Evolutionary conservation across 2,113 vertebrate species (phyloP).

Genomic region (Pagrus major): DNA sequence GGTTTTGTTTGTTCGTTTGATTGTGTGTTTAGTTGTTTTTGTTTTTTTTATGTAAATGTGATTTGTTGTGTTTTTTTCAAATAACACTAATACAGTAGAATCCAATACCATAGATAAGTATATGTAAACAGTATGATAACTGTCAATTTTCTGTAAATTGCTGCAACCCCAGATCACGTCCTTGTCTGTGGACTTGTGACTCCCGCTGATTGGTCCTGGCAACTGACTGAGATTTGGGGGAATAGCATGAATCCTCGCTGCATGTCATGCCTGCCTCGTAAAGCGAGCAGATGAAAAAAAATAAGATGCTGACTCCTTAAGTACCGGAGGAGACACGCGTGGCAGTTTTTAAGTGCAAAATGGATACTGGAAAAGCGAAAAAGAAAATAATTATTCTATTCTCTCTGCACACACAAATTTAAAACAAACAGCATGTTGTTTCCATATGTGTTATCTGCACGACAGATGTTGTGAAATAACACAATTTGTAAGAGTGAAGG

Average conservation of each 20-base stretch:
- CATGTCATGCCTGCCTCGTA: not conserved
- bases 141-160: too few species aligned
- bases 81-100: too few species aligned
- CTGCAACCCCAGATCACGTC: too few species aligned
- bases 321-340: not conserved
- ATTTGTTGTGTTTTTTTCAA: too few species aligned
- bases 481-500: not conserved
- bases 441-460: not conserved
- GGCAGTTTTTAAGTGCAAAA: conserved; percentile 11
- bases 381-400: not conserved
- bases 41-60: too few species aligned
- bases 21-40: too few species aligned
- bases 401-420: conserved; percentile 3
- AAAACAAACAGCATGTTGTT: conserved; percentile 44
- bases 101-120: too few species aligned
- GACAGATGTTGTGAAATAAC: not conserved
- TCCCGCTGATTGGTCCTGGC: not conserved
- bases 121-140: too few species aligned
- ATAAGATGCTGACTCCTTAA: not conserved
- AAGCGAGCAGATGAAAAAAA: not conserved
- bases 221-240: not conserved
- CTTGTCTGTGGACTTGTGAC: not conserved
- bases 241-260: conserved; percentile 6
- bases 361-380: not conserved
- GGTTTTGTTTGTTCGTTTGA: too few species aligned